Conservation (phyloP, 2,797 vertebrate genomes). For the Anguilla megastoma region DNA sequence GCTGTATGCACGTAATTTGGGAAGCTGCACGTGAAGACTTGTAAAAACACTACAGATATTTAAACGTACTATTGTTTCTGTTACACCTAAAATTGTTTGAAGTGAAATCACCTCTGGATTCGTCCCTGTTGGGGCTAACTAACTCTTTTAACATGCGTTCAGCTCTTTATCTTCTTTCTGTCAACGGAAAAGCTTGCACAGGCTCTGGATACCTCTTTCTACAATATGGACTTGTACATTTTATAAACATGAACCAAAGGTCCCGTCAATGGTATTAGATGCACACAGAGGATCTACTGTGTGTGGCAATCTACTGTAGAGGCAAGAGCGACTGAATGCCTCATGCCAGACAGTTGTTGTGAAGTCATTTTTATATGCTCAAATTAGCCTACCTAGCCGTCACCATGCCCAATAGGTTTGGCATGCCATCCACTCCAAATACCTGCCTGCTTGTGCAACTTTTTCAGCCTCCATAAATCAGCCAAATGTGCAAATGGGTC, state of each 20-base stretch:
- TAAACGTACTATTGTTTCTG: background rate
- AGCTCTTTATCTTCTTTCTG: background rate
- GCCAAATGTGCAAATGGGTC: background rate
- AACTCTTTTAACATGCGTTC: background rate
- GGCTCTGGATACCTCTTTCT: background rate
- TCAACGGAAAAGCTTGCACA: background rate
- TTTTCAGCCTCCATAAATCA: background rate
- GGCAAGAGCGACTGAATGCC: background rate
- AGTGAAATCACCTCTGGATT: background rate
- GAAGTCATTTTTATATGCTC: background rate
- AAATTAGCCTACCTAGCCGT: background rate
- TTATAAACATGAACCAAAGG: background rate
- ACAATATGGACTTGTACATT: background rate
- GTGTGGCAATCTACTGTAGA: background rate
- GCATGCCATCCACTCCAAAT: background rate
- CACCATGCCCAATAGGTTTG: background rate
- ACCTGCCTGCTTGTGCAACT: constrained; percentile 16
- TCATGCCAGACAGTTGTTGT: background rate
- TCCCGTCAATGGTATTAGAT: background rate
- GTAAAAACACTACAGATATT: background rate
- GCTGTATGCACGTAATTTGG: background rate
- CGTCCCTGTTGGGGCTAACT: background rate
- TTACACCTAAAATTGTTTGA: background rate
- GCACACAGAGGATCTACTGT: background rate
- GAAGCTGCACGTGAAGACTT: background rate